Evolutionary conservation across 2,888 invertebrate genomes (phyloP).

Genomic region (Leptopilina drosophilae): DNA sequence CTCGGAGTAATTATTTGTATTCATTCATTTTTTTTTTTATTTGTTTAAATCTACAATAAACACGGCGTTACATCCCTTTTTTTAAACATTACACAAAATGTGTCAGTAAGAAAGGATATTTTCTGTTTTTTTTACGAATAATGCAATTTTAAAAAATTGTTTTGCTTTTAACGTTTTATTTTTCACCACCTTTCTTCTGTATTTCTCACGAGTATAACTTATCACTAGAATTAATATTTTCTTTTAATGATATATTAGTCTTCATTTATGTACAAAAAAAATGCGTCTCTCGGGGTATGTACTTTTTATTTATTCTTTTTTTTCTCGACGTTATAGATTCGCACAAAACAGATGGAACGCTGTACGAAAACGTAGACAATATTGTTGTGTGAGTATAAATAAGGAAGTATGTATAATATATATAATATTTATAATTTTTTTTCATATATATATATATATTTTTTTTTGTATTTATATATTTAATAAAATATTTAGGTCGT

Average conservation of each 20-base stretch:
- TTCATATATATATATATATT: neutral
- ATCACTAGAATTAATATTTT: conserved; percentile 46
- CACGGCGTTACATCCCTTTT: conserved; percentile 10
- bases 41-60: conserved; percentile 16
- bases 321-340: conserved; percentile 9
- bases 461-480: conserved; percentile 35
- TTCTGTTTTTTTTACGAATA: conserved; percentile 3
- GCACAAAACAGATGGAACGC: conserved; percentile 42
- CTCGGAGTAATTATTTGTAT: conserved; percentile 9
- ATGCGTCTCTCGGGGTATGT: conserved; percentile 36
- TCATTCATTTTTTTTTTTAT: neutral
- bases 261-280: conserved; percentile 49
- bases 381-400: conserved; percentile 51
- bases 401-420: conserved; percentile 47
- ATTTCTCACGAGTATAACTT: conserved; percentile 41
- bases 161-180: conserved; percentile 31
- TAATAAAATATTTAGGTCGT: conserved; percentile 54
- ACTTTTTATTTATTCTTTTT: too few species aligned
- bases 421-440: conserved; percentile 40
- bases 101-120: neutral
- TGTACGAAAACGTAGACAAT: conserved; percentile 44
- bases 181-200: conserved; percentile 1
- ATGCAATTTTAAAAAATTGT: conserved; percentile 24
- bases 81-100: neutral
- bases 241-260: conserved; percentile 52